Base-by-base conservation (phyloP, 2,888 invertebrate species). In the Melanargia galathea region DNA sequence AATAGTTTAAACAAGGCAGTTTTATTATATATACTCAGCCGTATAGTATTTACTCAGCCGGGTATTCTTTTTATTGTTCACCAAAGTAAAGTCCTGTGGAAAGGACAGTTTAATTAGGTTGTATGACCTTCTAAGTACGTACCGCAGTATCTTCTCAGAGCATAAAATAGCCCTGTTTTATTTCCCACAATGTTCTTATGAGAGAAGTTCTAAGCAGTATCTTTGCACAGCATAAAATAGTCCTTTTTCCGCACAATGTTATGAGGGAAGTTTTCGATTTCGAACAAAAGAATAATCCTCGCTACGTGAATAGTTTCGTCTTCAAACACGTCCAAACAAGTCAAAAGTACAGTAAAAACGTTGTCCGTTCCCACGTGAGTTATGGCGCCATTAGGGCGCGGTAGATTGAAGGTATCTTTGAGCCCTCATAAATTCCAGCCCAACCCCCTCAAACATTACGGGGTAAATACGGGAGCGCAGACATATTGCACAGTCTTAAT, bases 321-420 rank as follows among this genome's bases (percentile, higher is more conserved):
- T 22, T 33, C 33, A 13, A 33, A 33, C 33, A 20, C 6, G 52
- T 20, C 13, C 33, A 52, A 52, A 52, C 52, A 52, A 40, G 55
- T 40, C 40, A 55, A 55, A 55, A 55, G 40, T 43, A 55, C 38
- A 54, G 10, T 55, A 55, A 55, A 55, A 55, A 55, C 40, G 40
- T 26, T 43, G 59, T 59, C 51, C 64, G 55, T 61, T 40, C 40
- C 11, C 61, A 64, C 38, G 68, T 68, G 62, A 68, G 61, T 67
- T 67, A 71, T 60, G 59, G 35, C 46, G 51, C 62, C 62, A 70
- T 69, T 65, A 67, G 62, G 64, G 66, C 59, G 64, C 60, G 67
- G 67, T 60, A 62, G 66, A 63, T 71, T 66, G 63, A 65, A 48
- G 64, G 67, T 69, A 65, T 69, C 69, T 69, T 64, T 61, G 66